Percentiles rank a stretch among this genome's conserved stretches.
Conservation (phyloP, 2,113 vertebrate species). For the Pelmatolapia mariae region DNA sequence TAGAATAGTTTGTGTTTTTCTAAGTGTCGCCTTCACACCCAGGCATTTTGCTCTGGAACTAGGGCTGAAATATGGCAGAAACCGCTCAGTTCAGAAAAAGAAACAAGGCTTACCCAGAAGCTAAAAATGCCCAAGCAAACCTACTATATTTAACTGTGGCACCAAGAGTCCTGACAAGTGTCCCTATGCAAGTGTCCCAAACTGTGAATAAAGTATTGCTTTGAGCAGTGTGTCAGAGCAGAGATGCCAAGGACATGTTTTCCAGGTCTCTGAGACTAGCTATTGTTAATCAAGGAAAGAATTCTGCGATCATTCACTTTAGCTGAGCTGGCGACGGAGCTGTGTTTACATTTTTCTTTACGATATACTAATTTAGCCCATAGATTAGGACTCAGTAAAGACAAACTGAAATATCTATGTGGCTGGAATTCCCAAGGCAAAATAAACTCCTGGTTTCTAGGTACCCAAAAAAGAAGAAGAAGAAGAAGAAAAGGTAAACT, state of each 20-base stretch:
- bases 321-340: not conserved
- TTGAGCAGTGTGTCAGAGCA: not conserved
- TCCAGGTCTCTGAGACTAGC: not conserved
- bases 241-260: not conserved
- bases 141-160: not conserved
- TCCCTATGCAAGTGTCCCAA: not conserved
- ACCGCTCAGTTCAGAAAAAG: not conserved
- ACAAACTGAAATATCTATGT: not conserved
- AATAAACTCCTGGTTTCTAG: not conserved
- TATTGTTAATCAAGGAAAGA: not conserved
- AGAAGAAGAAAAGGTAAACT: not conserved
- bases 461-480: not conserved
- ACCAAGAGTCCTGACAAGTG: not conserved
- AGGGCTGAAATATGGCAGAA: fast-evolving
- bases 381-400: not conserved
- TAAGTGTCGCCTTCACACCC: not conserved
- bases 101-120: not conserved
- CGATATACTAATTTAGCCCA: not conserved
- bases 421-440: not conserved
- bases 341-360: not conserved
- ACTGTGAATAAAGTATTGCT: not conserved
- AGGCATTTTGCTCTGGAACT: fast-evolving
- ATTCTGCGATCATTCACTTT: not conserved
- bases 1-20: not conserved
- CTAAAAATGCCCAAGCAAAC: not conserved